Evolutionary conservation across 2,797 vertebrate genomes (phyloP).

Genomic region (Phataginus tetradactyla): DNA sequence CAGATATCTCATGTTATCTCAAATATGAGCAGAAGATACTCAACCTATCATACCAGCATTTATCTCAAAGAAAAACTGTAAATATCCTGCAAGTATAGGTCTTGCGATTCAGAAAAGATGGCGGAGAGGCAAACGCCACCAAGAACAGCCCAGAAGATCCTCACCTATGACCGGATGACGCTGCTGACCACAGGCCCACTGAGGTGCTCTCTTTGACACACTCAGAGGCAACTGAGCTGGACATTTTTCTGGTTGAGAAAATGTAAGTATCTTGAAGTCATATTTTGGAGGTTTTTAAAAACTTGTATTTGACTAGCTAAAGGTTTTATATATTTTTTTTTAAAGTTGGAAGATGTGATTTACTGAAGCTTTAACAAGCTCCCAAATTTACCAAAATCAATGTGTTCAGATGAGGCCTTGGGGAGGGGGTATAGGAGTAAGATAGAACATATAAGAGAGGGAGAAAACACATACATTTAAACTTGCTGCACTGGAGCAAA

Average conservation of each 20-base stretch:
- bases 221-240: neutral
- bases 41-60: neutral
- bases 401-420: neutral
- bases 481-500: neutral
- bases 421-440: neutral
- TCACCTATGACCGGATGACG: too few species aligned
- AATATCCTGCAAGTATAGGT: neutral
- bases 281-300: neutral
- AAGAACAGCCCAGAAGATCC: neutral
- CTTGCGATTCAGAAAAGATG: neutral
- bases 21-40: neutral
- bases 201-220: neutral
- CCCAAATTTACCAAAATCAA: neutral
- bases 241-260: neutral
- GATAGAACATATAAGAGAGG: neutral
- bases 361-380: neutral
- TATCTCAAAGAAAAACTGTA: neutral
- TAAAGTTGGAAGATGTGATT: neutral
- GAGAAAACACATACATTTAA: neutral
- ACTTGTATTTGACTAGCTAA: neutral
- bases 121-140: fast-evolving
- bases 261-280: neutral
- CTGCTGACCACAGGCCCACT: neutral
- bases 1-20: neutral
- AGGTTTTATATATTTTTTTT: neutral